Evolutionary conservation across 2,113 vertebrate species (phyloP).

Genomic region (Muntiacus muntjak): DNA sequence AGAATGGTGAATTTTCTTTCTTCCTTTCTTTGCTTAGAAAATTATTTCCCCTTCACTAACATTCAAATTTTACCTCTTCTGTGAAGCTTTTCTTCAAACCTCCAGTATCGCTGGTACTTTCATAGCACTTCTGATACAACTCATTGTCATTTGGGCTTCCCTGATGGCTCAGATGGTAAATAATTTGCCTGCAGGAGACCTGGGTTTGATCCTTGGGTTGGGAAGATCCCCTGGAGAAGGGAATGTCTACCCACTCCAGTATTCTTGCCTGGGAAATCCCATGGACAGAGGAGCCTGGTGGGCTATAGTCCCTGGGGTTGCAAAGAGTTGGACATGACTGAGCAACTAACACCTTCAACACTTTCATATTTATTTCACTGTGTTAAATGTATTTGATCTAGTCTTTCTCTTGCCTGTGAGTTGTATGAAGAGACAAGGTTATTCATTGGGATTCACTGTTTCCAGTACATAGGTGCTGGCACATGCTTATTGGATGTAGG

Average conservation of each 20-base stretch:
- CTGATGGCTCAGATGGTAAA: background rate
- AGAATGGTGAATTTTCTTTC: background rate
- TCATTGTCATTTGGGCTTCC: background rate
- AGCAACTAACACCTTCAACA: background rate
- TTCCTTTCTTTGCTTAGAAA: background rate
- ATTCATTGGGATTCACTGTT: conserved; percentile 18
- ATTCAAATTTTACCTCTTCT: background rate
- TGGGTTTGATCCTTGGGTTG: background rate
- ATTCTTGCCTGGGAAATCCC: background rate
- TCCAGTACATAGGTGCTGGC: background rate
- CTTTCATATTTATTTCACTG: background rate
- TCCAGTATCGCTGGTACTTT: background rate
- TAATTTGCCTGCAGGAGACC: background rate
- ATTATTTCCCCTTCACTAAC: background rate
- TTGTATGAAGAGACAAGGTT: background rate
- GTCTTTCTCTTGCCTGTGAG: background rate
- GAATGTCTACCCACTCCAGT: background rate
- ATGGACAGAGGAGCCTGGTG: background rate
- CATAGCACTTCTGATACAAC: background rate
- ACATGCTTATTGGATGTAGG: background rate
- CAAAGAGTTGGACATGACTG: background rate
- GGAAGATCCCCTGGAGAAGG: background rate
- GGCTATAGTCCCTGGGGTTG: background rate
- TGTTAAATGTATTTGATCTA: conserved; percentile 5
- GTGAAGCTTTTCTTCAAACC: conserved; percentile 23